These are phyloP conservation scores for Macrocentrus cingulum DNA, from an alignment of 1,140 invertebrate genomes.

Conservation along the genomic window DNA sequence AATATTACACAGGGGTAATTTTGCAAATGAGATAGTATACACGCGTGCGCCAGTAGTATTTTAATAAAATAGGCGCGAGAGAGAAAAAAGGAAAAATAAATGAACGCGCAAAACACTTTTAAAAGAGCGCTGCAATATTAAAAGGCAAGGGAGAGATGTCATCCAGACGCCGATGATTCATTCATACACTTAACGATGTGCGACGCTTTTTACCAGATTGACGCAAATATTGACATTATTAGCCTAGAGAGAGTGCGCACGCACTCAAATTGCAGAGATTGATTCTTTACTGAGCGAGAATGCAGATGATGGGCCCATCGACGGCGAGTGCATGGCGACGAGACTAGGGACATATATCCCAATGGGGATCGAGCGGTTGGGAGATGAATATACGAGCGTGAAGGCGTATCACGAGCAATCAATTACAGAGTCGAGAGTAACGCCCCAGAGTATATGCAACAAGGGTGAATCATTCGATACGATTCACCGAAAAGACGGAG, in stretches of 20 bases:
- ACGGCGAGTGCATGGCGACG: no score
- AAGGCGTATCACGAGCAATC: constrained; percentile 55
- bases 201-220: constrained; percentile 42
- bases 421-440: constrained; percentile 52
- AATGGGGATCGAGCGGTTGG: no score
- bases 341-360: no score
- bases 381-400: constrained; percentile 49
- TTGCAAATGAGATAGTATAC: not conserved
- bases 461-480: constrained; percentile 26
- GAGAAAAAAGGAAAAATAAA: not conserved
- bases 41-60: no score
- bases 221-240: constrained; percentile 48
- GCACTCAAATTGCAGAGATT: constrained; percentile 45
- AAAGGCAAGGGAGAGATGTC: not conserved
- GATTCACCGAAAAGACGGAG: constrained; percentile 22
- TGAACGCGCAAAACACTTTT: not conserved
- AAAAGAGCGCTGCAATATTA: not conserved
- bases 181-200: constrained; percentile 29
- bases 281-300: constrained; percentile 43
- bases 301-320: not conserved
- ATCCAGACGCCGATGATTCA: constrained; percentile 18
- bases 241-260: constrained; percentile 26
- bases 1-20: no score
- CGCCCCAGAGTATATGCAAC: constrained; percentile 21
- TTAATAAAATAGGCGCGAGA: not conserved